Evolutionary conservation across 2,113 vertebrate genomes (phyloP), one percentile per base, ranked within the genome.

Genomic region (Dicrurus megarhynchus): DNA sequence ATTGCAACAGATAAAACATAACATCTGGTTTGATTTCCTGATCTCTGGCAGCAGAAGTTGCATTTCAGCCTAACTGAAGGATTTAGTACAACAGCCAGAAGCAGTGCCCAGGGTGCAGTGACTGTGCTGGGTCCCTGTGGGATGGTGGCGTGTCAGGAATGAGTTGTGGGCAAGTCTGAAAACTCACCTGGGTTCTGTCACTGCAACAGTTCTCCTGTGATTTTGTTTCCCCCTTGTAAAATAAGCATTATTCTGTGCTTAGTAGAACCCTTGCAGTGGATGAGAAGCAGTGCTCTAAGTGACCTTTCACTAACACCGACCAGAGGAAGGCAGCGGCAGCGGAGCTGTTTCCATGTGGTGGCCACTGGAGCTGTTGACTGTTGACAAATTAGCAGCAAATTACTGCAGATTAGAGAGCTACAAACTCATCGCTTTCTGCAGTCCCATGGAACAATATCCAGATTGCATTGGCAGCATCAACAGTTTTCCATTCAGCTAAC

Each of bases 311-410:
- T 19, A 9, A 4, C 37, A 16, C 17, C 0, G 2, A 2, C 5
- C 53, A 27, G 44, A 70, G 69, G 44, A 27, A 30, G 10, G 74
- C 56, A 50, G 77, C 0, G 1, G 39, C 39, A 67, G 6, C 0
- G 0, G 5, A 41, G 61, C 55, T 73, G 32, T 27, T 70, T 32
- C 20, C 24, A 26, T 49, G 61, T 2, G 0, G 85, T 22, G 50
- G 59, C 53, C 59, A 12, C 56, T 27, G 64, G 55, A 88, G 71
- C 13, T 95, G 87, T 91, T 90, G 94, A 50, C 63, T 88, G 82
- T 85, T 80, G 87, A 79, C 90, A 94, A 93, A 96, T 94, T 91
- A 96, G 55, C 78, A 74, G 60, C 85, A 95, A 97, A 96, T 94
- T 94, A 74, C 20, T 2, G 3, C 11, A 13, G 95, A 93, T 96